Conservation (phyloP, 2,797 vertebrate genomes). For the Pseudocheirus occidentalis region DNA sequence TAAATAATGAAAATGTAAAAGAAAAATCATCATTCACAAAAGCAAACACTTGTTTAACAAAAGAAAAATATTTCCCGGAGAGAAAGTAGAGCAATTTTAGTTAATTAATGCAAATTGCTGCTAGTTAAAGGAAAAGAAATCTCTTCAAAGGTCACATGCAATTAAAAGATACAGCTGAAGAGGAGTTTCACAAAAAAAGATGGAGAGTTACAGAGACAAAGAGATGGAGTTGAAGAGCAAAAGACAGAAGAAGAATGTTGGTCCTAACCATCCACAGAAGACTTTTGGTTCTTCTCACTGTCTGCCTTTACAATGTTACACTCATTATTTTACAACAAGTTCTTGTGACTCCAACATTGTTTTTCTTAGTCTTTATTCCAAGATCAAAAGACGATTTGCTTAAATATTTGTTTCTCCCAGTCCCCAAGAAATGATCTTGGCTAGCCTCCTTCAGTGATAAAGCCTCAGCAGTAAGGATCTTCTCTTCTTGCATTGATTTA, state of each 20-base stretch:
- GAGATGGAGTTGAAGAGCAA: background rate
- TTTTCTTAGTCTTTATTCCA: background rate
- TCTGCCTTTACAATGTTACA: background rate
- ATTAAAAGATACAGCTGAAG: slow-evolving; percentile 52
- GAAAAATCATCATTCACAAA: slow-evolving; percentile 43
- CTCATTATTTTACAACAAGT: background rate
- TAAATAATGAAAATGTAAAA: background rate
- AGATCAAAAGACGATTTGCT: background rate
- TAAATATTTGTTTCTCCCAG: background rate
- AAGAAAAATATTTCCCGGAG: slow-evolving; percentile 56
- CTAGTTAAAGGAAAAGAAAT: slow-evolving; percentile 50
- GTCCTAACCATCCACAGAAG: background rate
- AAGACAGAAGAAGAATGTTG: background rate
- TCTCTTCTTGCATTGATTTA: background rate
- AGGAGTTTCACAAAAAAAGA: slow-evolving; percentile 23
- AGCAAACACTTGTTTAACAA: slow-evolving; percentile 29
- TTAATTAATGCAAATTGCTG: slow-evolving; percentile 55
- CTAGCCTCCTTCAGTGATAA: background rate
- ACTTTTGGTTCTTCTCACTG: background rate
- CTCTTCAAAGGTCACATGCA: slow-evolving; percentile 33
- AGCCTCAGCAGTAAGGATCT: background rate
- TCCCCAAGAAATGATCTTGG: background rate
- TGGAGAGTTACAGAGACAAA: background rate
- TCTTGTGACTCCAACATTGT: background rate
- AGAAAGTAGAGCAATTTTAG: slow-evolving; percentile 48